These are phyloP conservation scores for Actias luna DNA, from an alignment of 2,888 invertebrate genomes.

Conservation along the genomic window DNA sequence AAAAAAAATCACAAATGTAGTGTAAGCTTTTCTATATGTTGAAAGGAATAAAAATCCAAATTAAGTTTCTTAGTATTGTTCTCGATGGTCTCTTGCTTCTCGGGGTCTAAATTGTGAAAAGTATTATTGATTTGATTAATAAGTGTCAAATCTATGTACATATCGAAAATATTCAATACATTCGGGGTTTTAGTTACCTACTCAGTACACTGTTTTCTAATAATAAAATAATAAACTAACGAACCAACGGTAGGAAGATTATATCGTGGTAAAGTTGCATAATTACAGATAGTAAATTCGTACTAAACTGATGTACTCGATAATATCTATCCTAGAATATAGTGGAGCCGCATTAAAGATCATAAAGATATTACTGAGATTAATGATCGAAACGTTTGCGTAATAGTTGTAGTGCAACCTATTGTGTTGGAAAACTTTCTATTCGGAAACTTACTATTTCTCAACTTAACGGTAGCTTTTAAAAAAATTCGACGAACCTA, in stretches of 20 bases:
- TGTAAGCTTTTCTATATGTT: too few species aligned
- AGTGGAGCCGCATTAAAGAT: not conserved
- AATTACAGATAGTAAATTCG: not conserved
- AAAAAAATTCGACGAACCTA: not conserved
- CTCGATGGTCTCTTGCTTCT: too few species aligned
- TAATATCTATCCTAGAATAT: not conserved
- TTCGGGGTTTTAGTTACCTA: too few species aligned
- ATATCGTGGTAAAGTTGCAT: not conserved
- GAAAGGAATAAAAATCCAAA: too few species aligned
- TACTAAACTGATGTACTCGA: not conserved
- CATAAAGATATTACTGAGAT: not conserved
- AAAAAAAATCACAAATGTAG: too few species aligned
- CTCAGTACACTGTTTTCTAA: too few species aligned
- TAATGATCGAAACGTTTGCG: slow-evolving; percentile 1
- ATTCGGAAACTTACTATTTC: not conserved
- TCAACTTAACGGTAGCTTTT: not conserved
- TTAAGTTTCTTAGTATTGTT: too few species aligned
- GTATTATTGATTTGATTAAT: too few species aligned
- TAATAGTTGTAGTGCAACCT: not conserved
- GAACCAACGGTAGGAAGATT: not conserved
- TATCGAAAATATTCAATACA: too few species aligned
- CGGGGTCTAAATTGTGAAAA: too few species aligned
- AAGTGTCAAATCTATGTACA: too few species aligned
- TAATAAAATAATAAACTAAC: too few species aligned
- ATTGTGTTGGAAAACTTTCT: slow-evolving; percentile 3